Evolutionary conservation across 2,888 invertebrate species (phyloP).

Genomic region (Bruchidius siliquastri): DNA sequence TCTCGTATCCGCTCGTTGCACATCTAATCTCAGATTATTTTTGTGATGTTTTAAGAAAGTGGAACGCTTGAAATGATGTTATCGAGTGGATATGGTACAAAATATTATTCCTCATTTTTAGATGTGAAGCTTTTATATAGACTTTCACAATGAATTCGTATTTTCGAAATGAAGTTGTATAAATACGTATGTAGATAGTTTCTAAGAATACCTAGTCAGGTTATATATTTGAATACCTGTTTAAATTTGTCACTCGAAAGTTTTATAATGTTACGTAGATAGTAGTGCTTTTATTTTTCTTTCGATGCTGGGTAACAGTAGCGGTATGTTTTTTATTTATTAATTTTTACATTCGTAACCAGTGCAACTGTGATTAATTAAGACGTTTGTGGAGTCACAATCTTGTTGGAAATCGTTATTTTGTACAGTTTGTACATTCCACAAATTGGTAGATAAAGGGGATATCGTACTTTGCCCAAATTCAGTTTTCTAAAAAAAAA

Average conservation of each 20-base stretch:
- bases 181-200: conserved; percentile 42
- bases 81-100: not conserved
- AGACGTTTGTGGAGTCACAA: not conserved
- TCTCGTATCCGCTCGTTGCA: conserved; percentile 6
- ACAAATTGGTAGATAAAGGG: not conserved
- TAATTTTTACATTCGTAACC: not conserved
- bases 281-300: conserved; percentile 9
- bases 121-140: not conserved
- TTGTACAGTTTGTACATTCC: not conserved
- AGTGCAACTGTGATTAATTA: not conserved
- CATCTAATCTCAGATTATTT: conserved; percentile 24
- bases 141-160: conserved; percentile 12
- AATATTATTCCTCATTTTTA: not conserved
- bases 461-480: not conserved
- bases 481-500: not conserved
- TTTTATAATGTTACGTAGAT: conserved; percentile 29
- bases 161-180: conserved; percentile 32
- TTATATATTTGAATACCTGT: conserved; percentile 22
- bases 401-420: not conserved
- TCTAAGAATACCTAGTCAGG: conserved; percentile 39
- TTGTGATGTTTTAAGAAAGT: conserved; percentile 34
- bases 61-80: conserved; percentile 16
- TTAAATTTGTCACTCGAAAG: conserved; percentile 35
- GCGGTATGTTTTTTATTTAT: not conserved
- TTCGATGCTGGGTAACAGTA: not conserved